These are phyloP conservation scores for Labeo catla DNA, from an alignment of 2,113 vertebrate genomes.

Conservation along the genomic window DNA sequence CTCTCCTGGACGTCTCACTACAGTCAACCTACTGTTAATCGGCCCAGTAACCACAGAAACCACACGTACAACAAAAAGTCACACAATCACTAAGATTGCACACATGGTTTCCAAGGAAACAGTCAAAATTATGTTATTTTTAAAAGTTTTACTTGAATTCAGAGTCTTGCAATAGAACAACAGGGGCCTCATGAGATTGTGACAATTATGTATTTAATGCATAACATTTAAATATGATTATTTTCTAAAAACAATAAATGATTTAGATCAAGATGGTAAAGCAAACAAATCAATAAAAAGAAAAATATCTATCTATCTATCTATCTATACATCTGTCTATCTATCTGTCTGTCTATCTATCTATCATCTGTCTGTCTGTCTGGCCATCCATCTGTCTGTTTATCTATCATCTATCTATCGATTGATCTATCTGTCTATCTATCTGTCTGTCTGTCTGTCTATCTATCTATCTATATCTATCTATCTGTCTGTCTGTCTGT, in stretches of 20 bases:
- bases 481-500: no score
- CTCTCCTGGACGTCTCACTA: neutral
- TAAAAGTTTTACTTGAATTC: neutral
- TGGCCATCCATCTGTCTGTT: no score
- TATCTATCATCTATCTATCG: no score
- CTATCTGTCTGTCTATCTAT: no score
- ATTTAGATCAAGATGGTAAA: neutral
- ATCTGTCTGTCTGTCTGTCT: no score
- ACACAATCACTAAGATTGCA: slow-evolving; percentile 43
- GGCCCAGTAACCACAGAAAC: slow-evolving; percentile 39
- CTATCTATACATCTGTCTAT: no score
- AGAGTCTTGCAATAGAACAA: neutral
- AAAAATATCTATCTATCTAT: no score
- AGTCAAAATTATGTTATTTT: neutral
- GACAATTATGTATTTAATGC: neutral
- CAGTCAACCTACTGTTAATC: slow-evolving; percentile 33
- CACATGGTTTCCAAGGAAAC: neutral
- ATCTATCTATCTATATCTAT: no score
- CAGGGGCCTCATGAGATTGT: neutral
- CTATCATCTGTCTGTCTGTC: no score
- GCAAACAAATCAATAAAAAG: no score
- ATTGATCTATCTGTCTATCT: no score
- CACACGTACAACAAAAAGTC: slow-evolving; percentile 20
- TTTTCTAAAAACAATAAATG: neutral
- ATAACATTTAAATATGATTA: neutral